Evolutionary conservation across 2,888 invertebrate genomes (phyloP), one percentile per base, ranked within the genome.

Genomic region (Salpingus planirostris): DNA sequence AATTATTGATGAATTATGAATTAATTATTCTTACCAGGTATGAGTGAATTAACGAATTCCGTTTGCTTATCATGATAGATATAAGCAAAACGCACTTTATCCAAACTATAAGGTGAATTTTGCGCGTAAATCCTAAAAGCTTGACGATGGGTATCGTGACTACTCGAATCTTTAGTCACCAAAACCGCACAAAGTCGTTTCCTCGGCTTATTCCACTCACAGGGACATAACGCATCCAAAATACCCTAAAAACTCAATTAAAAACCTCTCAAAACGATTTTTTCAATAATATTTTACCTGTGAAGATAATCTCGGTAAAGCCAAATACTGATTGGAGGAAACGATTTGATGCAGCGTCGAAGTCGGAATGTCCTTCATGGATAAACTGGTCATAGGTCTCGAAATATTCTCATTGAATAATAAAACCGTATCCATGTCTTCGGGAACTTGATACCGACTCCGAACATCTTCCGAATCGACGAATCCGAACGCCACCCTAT

Each of bases 361-460:
- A 13, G 86, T 81, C 7, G 91, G 85, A 56, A 96, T 86, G 62
- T 92, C 90, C 25, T 82, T 76, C 80, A 93, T 92, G 49, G 84
- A 82, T 42, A 92, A 76, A 40, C 85, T 85, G 18, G 90, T 91
- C 36, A 84, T 82, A 0, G 92, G 88, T 48, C 80, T 74, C 8
- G 74, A 67, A 2, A 74, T 73, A 56, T 86, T 83, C 59, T 96
- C 96, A 64, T 93, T 92, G 58, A 96, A 88, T 36, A 96, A 69
- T 42, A 95, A 71, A 54, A 96, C 73, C 0, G 83, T 81, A 52
- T 89, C 88, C 63, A 80, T 68, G 52, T 78, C 77, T 53, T 75
- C 64, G 56, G 86, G 68, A 14, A 88, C 74, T 63, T 83, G 81
- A 63, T 78, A 88, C 29, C 78, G 75, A 2, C 69, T 65, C 3